Evolutionary conservation across 1,140 invertebrate genomes (phyloP).

Genomic region (Popillia japonica): DNA sequence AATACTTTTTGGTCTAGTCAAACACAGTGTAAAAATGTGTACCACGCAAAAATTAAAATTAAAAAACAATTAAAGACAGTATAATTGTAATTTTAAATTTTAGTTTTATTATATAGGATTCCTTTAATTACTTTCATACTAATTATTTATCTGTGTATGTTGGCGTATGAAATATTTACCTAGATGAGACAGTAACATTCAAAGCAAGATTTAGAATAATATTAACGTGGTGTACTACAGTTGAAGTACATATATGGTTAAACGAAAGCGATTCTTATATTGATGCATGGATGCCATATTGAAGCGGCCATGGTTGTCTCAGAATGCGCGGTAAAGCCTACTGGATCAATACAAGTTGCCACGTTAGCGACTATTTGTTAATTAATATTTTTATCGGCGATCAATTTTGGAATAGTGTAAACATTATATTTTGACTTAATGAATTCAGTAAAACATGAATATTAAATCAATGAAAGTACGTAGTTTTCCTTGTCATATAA

Average conservation of each 20-base stretch:
- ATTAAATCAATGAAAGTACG: not conserved
- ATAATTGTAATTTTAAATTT: too few relatives aligned
- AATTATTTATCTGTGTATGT: too few relatives aligned
- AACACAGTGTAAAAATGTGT: too few relatives aligned
- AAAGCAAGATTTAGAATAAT: too few relatives aligned
- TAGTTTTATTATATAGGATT: too few relatives aligned
- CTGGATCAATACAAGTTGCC: slow-evolving; percentile 44
- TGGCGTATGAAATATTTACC: too few relatives aligned
- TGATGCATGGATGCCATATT: slow-evolving; percentile 27
- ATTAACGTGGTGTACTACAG: too few relatives aligned
- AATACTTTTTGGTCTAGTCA: too few relatives aligned
- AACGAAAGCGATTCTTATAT: not conserved
- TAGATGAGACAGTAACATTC: too few relatives aligned
- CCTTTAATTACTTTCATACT: too few relatives aligned
- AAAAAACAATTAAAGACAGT: too few relatives aligned
- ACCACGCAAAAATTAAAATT: too few relatives aligned
- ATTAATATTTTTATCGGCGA: slow-evolving; percentile 37
- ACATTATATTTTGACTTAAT: not conserved
- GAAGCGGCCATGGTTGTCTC: slow-evolving; percentile 38
- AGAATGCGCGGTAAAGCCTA: slow-evolving; percentile 40
- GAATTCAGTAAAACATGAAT: not conserved
- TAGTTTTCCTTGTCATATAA: not conserved
- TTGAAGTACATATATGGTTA: not conserved
- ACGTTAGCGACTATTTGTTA: slow-evolving; percentile 44
- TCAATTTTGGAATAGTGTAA: not conserved